Base-by-base conservation (phyloP, 2,797 vertebrate species). In the Monodelphis domestica region DNA sequence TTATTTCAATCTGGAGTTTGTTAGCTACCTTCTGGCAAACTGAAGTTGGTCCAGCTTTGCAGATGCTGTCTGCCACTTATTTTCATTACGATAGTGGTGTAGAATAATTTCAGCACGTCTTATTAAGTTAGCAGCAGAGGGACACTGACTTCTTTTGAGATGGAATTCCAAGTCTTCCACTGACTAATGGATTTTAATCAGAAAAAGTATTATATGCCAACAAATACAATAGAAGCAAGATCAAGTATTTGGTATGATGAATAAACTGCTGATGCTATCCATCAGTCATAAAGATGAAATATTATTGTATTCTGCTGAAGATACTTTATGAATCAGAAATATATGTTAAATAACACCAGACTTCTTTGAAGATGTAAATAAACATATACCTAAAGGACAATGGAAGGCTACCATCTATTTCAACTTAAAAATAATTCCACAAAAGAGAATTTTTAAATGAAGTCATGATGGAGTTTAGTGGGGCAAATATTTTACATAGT, bases 101-200 rank as follows among this genome's bases (percentile, higher is more conserved):
- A 33, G 51, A 26, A 50, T 14, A 30, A n/a, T 45, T 56, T 88
- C 0, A 0, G 52, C 63, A 12, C 78, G 88, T 87, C 84, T 70
- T 28, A 6, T 91, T 90, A 53, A 33, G 54, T n/a, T 87, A 28
- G 17, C 84, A 84, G 50, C 26, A 89, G 53, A 12, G 1, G 57
- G 51, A 15, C 91, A 91, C 52, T 50, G 63, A 90, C 53, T 93
- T 95, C 90, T 96, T 89, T 87, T 92, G 15, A 53, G 70, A 54
- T 89, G 50, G 91, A 96, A 92, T 94, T 54, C 53, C 88, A 28
- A 53, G 53, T 53, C 30, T 90, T 88, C 87, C 55, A 56, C 9
- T 89, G 90, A 94, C 57, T 93, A 50, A 84, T 50, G 84, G 33
- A 89, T 88, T 97, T 92, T 94, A 91, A 96, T 94, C 95, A 94